Conservation (phyloP, 1,140 invertebrate species). For the Tigriopus japonicus region DNA sequence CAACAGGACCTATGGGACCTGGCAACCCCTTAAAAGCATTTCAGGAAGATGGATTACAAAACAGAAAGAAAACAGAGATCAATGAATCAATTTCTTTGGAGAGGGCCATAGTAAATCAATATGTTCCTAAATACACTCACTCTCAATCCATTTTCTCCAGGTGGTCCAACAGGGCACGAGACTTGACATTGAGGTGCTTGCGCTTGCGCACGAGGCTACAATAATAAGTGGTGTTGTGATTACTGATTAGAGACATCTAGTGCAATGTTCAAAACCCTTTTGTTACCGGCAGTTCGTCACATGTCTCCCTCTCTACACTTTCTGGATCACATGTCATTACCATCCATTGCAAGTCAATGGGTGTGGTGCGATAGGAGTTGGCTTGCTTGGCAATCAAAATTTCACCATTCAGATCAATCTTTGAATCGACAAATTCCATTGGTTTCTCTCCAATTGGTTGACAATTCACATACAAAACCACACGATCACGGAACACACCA, state of each 20-base stretch:
- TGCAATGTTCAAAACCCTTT: neutral
- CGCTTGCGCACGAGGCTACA: neutral
- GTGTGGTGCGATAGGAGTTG: conserved; percentile 18
- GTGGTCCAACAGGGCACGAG: conserved; percentile 35
- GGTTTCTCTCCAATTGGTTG: conserved; percentile 27
- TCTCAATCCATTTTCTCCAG: conserved; percentile 22
- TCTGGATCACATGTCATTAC: conserved; percentile 54
- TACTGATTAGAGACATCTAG: conserved; percentile 10
- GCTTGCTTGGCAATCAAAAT: conserved; percentile 39
- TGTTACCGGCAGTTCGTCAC: conserved; percentile 43
- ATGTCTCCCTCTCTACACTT: conserved; percentile 43
- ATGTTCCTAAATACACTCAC: neutral
- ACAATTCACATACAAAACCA: conserved; percentile 51
- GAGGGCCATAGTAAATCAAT: neutral
- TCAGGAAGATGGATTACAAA: no score
- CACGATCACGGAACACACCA: conserved; percentile 41
- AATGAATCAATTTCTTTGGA: neutral
- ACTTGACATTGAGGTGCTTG: conserved; percentile 23
- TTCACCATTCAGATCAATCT: conserved; percentile 42
- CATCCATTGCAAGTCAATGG: conserved; percentile 65
- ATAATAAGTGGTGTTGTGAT: neutral
- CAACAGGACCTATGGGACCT: conserved; percentile 23
- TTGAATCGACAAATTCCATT: conserved; percentile 32
- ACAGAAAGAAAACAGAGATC: no score
- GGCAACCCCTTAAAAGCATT: conserved; percentile 16